These are phyloP conservation scores for Henicopernis longicauda DNA, from an alignment of 2,113 vertebrate species.

Conservation along the genomic window DNA sequence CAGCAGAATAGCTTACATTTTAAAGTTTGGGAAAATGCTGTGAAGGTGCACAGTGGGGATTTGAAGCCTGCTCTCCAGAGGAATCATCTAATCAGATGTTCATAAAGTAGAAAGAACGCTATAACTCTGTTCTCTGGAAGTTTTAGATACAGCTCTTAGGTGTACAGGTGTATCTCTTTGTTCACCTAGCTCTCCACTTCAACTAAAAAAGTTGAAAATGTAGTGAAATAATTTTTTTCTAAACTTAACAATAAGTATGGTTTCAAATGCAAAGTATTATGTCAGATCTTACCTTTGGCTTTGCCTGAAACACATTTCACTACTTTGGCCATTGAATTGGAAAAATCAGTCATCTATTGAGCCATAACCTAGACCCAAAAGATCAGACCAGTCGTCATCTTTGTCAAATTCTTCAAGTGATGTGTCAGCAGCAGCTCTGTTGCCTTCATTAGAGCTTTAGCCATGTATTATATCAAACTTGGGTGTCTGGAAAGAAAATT, in stretches of 20 bases:
- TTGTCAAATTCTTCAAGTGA: background rate
- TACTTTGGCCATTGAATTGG: background rate
- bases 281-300: background rate
- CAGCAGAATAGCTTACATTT: background rate
- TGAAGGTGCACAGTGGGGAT: background rate
- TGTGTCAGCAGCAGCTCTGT: background rate
- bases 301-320: background rate
- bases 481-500: background rate
- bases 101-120: background rate
- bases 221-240: background rate
- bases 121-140: background rate
- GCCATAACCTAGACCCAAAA: background rate
- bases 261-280: background rate
- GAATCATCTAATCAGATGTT: background rate
- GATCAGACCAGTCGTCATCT: background rate
- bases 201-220: background rate
- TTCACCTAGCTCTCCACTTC: background rate
- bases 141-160: background rate
- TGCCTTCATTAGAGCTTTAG: background rate
- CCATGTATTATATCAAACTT: background rate
- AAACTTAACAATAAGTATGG: accelerated
- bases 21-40: background rate
- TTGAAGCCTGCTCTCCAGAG: accelerated
- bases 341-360: background rate
- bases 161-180: background rate